Base-by-base conservation (phyloP, 2,888 invertebrate genomes). In the Parthenolecanium corni region DNA sequence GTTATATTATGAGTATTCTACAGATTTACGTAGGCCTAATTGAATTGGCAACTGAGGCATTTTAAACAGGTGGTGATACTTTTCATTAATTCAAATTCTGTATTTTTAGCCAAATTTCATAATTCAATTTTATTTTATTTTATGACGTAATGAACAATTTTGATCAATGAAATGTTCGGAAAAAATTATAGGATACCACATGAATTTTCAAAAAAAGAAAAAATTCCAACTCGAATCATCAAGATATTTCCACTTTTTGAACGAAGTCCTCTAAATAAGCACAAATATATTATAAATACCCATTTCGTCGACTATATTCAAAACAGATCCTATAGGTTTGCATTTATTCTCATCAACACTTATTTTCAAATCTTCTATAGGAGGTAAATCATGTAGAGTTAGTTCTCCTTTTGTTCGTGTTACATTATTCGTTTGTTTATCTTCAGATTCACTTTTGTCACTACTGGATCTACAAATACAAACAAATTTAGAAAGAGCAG, bases 341-440 rank as follows among this genome's bases (percentile, higher is more conserved):
- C 86, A 86, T 67, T 88, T 81, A 65, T 84, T 81, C 69, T 85
- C 82, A 0, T 84, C 82, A n/a, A 89, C 82, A 63, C 82, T 82
- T 66, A 91, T 87, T 68, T 83, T 80, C 24, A 90, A 77, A 70
- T 89, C 85, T 72, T 89, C 83, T 64, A 91, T 86, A 0, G 86
- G 88, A 0, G 89, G 89, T 64, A 90, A 75, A 70, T 89, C 84
- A 64, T 84, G 82, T 4, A 86, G 73, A 2, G 73, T 74, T 18
- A 82, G 69, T 70, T 85, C 84, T 18, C 80, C 82, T 65, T 75
- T 76, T 1, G 70, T 71, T 21, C 23, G 18, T 18, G 49, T 49
- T 21, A 21, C 14, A 21, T 49, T 49, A 14, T 11, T 14, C 2
- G 21, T 14, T 49, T 49, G 6, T 5, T 49, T 49, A 5, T 21